A percentile compares a stretch with the other conserved stretches of the same genome.
Evolutionary conservation across 2,797 vertebrate genomes (phyloP).

Genomic region (Poecile montanus): DNA sequence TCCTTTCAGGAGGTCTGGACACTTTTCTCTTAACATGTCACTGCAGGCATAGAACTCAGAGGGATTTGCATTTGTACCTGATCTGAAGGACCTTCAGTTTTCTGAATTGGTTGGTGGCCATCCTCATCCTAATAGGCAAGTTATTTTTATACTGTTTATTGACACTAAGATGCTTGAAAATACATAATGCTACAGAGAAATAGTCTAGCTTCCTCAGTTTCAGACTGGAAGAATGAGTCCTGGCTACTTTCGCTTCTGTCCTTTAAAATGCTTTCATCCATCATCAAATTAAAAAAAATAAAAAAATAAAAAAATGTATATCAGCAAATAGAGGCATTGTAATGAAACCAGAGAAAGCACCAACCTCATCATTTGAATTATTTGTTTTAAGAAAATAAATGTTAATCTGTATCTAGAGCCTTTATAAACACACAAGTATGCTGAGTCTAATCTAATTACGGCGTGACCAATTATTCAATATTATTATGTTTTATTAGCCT

Average conservation of each 20-base stretch:
- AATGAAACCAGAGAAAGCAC: not conserved
- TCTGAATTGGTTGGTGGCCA: not conserved
- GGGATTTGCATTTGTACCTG: not conserved
- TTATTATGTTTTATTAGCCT: conserved; percentile 41
- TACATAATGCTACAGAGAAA: not conserved
- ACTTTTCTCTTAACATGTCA: not conserved
- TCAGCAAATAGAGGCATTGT: not conserved
- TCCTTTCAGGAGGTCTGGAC: not conserved
- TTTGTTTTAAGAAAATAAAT: conserved; percentile 32
- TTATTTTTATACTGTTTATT: not conserved
- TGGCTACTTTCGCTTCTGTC: not conserved
- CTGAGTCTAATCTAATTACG: conserved; percentile 57
- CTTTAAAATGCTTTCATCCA: not conserved
- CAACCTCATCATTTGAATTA: not conserved
- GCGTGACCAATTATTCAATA: conserved; percentile 28
- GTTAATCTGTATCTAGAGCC: conserved; percentile 11
- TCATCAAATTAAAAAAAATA: not conserved
- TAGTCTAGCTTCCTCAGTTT: not conserved
- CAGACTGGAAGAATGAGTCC: not conserved
- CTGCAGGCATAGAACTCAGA: not conserved
- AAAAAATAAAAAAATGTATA: not conserved
- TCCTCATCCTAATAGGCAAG: not conserved
- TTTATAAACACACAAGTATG: conserved; percentile 36
- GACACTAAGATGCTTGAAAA: not conserved
- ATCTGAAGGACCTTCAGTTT: not conserved